Base-by-base conservation (phyloP, 2,797 vertebrate species). In the Pseudochromis fuscus region DNA sequence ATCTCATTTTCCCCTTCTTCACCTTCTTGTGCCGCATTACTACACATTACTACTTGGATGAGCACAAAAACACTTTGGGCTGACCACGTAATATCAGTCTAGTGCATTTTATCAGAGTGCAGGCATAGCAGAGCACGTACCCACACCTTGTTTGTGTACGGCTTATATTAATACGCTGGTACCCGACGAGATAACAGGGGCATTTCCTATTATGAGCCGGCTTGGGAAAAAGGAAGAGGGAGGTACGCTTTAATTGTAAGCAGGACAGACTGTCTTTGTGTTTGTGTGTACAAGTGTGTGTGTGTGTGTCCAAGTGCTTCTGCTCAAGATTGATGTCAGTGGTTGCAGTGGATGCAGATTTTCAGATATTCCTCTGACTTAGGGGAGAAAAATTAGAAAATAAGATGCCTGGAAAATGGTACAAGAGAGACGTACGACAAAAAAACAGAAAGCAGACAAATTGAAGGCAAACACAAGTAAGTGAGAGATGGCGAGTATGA, bases 191-290 rank as follows among this genome's bases (percentile, higher is more conserved):
- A 94, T 94, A 94, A 94, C 80, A 30, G 65, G 84, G 86, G 86
- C 79, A 90, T 92, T 94, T 94, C 93, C 92, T 91, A 87, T 83
- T 86, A 86, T 87, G 83, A 88, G 84, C 69, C 75, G 67, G 82
- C 79, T 63, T 77, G 77, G 80, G 84, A 82, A 90, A 93, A 79
- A 82, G 87, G 91, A 92, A 93, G 60, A 85, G 89, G 90, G 89
- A 91, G 91, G 84, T 84, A 46, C 64, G 19, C 70, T 72, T 82
- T 77, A 84, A 81, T 82, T 86, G 79, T 72, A 49, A 73, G 79
- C 67, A 49, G 75, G 38, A 71, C 77, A 80, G 48, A 56, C 59
- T 16, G 44, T 70, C 45, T 80, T 25, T 83, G 38, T 77, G 60
- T 69, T 33, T 40, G 42, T 52, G 37, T 42, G 40, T 7, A 42